A percentile compares a stretch with the other conserved stretches of the same genome.
phyloP scores from a whole-genome alignment of 1,140 invertebrate genomes.

The Drosophila ficusphila region DNA sequence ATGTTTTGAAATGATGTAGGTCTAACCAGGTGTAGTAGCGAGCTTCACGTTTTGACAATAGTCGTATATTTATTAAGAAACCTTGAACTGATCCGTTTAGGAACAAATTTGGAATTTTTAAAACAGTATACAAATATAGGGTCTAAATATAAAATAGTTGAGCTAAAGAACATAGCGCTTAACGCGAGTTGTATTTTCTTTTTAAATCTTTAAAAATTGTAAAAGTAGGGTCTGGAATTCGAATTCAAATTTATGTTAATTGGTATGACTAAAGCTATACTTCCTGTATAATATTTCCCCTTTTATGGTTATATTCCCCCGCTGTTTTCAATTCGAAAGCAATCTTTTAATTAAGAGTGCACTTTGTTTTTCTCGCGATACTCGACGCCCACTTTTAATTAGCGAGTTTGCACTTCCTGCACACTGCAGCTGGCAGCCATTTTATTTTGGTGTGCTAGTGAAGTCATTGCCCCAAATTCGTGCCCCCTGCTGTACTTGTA shows the following conservation, averaged over 20 bases:
- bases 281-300: slow-evolving; percentile 3
- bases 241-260: slow-evolving; percentile 8
- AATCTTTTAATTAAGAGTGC: slow-evolving; percentile 60
- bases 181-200: too few species aligned
- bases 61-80: too few species aligned
- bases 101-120: too few species aligned
- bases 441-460: slow-evolving; percentile 20
- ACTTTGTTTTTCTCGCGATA: slow-evolving; percentile 19
- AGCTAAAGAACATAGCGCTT: too few species aligned
- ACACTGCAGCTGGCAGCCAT: slow-evolving; percentile 14
- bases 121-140: too few species aligned
- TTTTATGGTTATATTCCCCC: not conserved
- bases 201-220: too few species aligned
- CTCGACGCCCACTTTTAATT: slow-evolving; percentile 40
- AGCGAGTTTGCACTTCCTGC: slow-evolving; percentile 25
- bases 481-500: slow-evolving; percentile 43
- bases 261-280: not conserved
- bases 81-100: too few species aligned
- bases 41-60: too few species aligned
- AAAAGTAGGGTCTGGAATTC: too few species aligned
- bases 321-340: slow-evolving; percentile 42
- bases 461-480: slow-evolving; percentile 59
- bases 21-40: too few species aligned
- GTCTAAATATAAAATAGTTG: too few species aligned
- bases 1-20: not conserved